phyloP scores from a whole-genome alignment of 2,888 invertebrate species.

The Trissolcus brochymenae region DNA sequence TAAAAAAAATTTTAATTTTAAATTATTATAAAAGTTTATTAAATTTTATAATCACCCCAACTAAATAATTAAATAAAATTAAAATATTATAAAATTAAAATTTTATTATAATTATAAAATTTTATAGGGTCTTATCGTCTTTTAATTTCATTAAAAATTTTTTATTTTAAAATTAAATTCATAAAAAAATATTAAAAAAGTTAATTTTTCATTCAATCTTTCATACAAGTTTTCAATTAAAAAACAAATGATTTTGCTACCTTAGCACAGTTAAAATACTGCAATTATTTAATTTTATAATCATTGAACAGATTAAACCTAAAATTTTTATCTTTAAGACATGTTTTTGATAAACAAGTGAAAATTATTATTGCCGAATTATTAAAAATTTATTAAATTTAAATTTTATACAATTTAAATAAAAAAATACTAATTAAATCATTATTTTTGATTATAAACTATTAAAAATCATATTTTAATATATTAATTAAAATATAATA shows the following conservation, averaged over 20 bases:
- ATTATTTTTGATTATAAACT: constrained; percentile 73
- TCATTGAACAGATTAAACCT: constrained; percentile 86
- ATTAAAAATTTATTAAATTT: constrained; percentile 77
- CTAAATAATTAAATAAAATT: constrained; percentile 78
- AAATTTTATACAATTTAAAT: constrained; percentile 37
- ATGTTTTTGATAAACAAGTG: constrained; percentile 89
- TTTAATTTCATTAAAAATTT: constrained; percentile 82
- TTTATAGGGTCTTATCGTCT: constrained; percentile 90
- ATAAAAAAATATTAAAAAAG: constrained; percentile 78
- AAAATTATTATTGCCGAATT: constrained; percentile 81
- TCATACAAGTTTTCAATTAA: constrained; percentile 89
- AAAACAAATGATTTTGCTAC: constrained; percentile 89
- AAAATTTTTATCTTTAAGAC: constrained; percentile 81
- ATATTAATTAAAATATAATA: constrained; percentile 66
- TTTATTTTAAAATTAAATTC: constrained; percentile 81
- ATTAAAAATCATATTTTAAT: constrained; percentile 77
- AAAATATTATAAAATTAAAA: constrained; percentile 65
- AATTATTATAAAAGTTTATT: constrained; percentile 78
- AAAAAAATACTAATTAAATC: constrained; percentile 67
- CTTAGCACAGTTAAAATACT: constrained; percentile 87
- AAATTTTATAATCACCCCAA: constrained; percentile 82
- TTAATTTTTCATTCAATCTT: constrained; percentile 82
- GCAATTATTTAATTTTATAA: constrained; percentile 84
- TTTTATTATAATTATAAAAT: constrained; percentile 78
- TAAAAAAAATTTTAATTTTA: constrained; percentile 67